These are phyloP conservation scores for Paramormyrops kingsleyae DNA, from an alignment of 2,113 vertebrate species.

Conservation along the genomic window DNA sequence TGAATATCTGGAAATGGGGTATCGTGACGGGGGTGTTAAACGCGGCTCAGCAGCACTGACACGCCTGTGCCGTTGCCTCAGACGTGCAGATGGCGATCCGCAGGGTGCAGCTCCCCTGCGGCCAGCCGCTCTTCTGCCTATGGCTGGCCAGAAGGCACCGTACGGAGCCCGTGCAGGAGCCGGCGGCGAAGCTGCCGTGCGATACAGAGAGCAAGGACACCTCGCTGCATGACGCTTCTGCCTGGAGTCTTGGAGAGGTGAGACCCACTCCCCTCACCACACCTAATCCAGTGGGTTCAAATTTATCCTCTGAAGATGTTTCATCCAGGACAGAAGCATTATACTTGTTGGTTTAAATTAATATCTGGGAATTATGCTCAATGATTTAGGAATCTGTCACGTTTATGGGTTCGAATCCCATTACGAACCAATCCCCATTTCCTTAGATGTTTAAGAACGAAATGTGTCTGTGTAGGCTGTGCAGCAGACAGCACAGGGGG, in stretches of 20 bases:
- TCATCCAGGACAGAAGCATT: background rate
- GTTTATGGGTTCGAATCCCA: background rate
- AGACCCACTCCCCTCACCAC: conserved; percentile 12
- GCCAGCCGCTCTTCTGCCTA: conserved; percentile 67
- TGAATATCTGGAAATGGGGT: background rate
- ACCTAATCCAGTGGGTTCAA: background rate
- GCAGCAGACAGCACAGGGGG: conserved; percentile 47
- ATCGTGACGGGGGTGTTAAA: background rate
- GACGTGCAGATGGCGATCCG: conserved; percentile 74
- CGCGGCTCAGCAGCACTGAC: background rate
- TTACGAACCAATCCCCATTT: background rate
- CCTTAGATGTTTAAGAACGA: background rate
- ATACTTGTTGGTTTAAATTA: background rate
- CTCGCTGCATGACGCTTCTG: conserved; percentile 45
- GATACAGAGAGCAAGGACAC: conserved; percentile 48
- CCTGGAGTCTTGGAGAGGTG: conserved; percentile 60
- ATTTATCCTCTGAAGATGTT: background rate
- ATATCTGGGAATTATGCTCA: background rate
- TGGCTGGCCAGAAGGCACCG: conserved; percentile 73
- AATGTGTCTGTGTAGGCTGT: conserved; percentile 47
- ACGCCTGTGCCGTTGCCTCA: conserved; percentile 33
- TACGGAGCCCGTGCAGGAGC: conserved; percentile 54
- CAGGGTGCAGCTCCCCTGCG: conserved; percentile 52
- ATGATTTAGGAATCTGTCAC: background rate
- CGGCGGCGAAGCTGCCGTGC: conserved; percentile 45